phyloP scores from a whole-genome alignment of 2,113 vertebrate species.

The Beaufortia kweichowensis region DNA sequence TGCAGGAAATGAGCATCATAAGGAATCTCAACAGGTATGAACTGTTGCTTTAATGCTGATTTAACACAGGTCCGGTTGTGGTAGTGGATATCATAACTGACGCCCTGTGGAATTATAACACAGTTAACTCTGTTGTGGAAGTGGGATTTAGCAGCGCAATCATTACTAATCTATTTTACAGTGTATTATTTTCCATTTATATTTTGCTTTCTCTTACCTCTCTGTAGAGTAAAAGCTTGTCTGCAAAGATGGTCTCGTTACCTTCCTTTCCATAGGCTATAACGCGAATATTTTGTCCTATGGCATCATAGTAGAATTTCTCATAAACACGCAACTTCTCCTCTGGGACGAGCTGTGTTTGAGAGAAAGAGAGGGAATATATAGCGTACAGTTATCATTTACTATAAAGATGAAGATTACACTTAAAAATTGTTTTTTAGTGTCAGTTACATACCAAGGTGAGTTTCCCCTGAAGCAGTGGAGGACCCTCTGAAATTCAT shows the following conservation, averaged over 20 bases:
- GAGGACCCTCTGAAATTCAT: slow-evolving; percentile 45
- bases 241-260: slow-evolving; percentile 32
- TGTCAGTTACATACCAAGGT: slow-evolving; percentile 28
- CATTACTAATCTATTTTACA: neutral
- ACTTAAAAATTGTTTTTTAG: neutral
- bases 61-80: slow-evolving; percentile 56
- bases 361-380: neutral
- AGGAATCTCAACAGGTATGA: slow-evolving; percentile 50
- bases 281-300: slow-evolving; percentile 46
- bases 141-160: neutral
- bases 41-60: slow-evolving; percentile 24
- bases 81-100: slow-evolving; percentile 50
- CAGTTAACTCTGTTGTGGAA: neutral
- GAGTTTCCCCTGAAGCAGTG: slow-evolving; percentile 50
- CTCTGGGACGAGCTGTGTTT: slow-evolving; percentile 39
- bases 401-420: too few relatives aligned
- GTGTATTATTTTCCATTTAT: neutral
- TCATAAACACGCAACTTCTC: slow-evolving; percentile 36
- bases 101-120: slow-evolving; percentile 41
- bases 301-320: slow-evolving; percentile 55
- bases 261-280: neutral
- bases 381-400: neutral
- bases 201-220: slow-evolving; percentile 46
- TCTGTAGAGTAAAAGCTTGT: slow-evolving; percentile 53
- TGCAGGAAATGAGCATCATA: slow-evolving; percentile 39